Evolutionary conservation across 2,113 vertebrate species (phyloP), one percentile per base, ranked within the genome.

Genomic region (Labeo rohita): DNA sequence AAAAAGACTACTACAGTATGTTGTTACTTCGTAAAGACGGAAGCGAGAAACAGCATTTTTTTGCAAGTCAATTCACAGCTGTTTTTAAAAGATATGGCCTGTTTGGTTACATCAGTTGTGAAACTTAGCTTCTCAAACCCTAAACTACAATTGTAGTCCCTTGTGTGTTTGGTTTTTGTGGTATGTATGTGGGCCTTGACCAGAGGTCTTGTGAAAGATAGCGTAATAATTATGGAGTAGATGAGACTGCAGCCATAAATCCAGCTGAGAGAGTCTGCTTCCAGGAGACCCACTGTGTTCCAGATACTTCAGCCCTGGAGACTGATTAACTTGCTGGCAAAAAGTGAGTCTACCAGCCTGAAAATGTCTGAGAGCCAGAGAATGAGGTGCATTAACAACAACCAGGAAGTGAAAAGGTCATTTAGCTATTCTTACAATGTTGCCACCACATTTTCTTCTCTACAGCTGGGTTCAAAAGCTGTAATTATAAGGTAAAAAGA

Each of bases 301-400:
- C 86, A 89, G 88, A 85, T 87, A 85, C 47, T 79, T 89, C 83
- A 87, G 74, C 23, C 43, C 80, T 85, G 61, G 63, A 83, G 88
- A 89, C 52, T 56, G 84, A 89, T 87, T 68, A 73, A 68, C 34
- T 61, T n/a, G 18, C 65, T 23, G 54, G 2, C 45, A 83, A 70
- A 59, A 80, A 73, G 47, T 70, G 54, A 83, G 4, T 36, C 34
- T 74, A 47, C 34, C 72, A 83, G 34, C 78, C 85, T 80, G 78
- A 82, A 73, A 87, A 50, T 83, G 79, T 87, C 88, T 76, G 21
- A 63, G 9, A 63, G 73, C 49, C 6, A 21, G 63, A 52, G 63
- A 68, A 68, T 11, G 80, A 82, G 63, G 66, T 73, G 81, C 50
- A 73, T 65, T 75, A 85, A 83, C 54, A 85, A 70, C 66, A 83